Base-by-base conservation (phyloP, 2,113 vertebrate genomes). In the Paradisaea rubra region DNA sequence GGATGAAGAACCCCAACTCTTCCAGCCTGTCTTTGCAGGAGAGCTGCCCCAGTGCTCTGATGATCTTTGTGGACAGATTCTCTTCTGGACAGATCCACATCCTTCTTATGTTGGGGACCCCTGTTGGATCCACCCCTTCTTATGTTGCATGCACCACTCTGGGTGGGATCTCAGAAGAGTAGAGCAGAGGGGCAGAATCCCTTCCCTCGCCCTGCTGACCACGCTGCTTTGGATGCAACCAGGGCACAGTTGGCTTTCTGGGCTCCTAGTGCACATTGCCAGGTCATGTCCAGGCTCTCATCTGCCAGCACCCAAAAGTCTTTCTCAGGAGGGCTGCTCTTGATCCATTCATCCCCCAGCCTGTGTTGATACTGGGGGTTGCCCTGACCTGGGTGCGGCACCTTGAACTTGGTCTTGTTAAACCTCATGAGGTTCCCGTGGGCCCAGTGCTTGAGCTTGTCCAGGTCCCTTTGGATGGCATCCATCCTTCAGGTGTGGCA, bases 181-280 rank as follows among this genome's bases (percentile, higher is more conserved):
- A 44, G 17, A 74, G 23, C 2, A 13, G 37, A 82, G n/a, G 11
- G 12, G 30, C 7, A 76, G 22, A 83, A 63, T 42, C 15, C n/a
- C 15, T 12, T 54, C 21, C 41, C 41, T 63, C 0, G 0, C 22
- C 6, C 31, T 49, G 3, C 21, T 54, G 47, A 0, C 17, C 30
- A 27, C 0, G 0, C 10, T 49, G 17, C 24, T 49, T 23, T 76
- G 56, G 7, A 24, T 49, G 15, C 6, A 89, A 10, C 12, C 41
- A 56, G 41, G 25, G 1, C 8, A 42, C 7, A 4, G 0, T 0
- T 47, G 30, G 12, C 35, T 49, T 3, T 45, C 41, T 61, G n/a
- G 20, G 33, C 13, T 69, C 16, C 13, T 7, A 23, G 30, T 31
- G 13, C 5, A 21, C 23, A 3, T 49, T 3, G 16, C 13, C 7